Percentiles rank a stretch among this genome's conserved stretches.
Conservation (phyloP, 2,888 invertebrate species). For the Venustoraphidia nigricollis region DNA sequence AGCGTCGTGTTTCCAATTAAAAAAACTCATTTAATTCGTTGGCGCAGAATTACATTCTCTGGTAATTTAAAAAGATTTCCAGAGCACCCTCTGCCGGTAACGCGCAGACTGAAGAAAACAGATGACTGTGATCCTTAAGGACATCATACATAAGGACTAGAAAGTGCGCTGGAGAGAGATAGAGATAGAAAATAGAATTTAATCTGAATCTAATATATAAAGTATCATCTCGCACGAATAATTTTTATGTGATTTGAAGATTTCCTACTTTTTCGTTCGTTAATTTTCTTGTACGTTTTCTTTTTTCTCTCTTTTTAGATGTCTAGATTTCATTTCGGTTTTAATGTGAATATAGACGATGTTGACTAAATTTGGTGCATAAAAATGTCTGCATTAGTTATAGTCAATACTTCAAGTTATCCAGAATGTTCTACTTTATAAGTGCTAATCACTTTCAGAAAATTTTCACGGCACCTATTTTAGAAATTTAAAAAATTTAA, state of each 20-base stretch:
- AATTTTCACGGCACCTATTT: too few species aligned
- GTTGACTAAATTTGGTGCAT: constrained; percentile 2
- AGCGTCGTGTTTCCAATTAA: constrained; percentile 5
- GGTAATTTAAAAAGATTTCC: constrained; percentile 5
- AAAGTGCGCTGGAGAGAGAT: too few species aligned
- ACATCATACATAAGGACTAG: too few species aligned
- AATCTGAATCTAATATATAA: constrained; percentile 15
- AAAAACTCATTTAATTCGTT: constrained; percentile 5
- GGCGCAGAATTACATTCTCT: constrained; percentile 2
- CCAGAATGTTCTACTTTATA: too few species aligned
- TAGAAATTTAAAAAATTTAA: too few species aligned
- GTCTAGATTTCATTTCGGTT: too few species aligned
- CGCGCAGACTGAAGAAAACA: too few species aligned
- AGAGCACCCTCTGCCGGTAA: too few species aligned
- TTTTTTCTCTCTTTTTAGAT: too few species aligned
- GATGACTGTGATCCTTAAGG: too few species aligned
- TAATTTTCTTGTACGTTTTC: background rate
- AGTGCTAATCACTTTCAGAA: too few species aligned
- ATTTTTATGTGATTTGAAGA: constrained; percentile 30
- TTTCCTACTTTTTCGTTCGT: constrained; percentile 15
- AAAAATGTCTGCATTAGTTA: constrained; percentile 1
- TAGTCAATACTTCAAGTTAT: too few species aligned
- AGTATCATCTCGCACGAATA: constrained; percentile 30
- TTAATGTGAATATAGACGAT: background rate
- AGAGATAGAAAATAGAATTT: constrained; percentile 1